Conservation (phyloP, 1,140 invertebrate species). For the Drosophila aff. region DNA sequence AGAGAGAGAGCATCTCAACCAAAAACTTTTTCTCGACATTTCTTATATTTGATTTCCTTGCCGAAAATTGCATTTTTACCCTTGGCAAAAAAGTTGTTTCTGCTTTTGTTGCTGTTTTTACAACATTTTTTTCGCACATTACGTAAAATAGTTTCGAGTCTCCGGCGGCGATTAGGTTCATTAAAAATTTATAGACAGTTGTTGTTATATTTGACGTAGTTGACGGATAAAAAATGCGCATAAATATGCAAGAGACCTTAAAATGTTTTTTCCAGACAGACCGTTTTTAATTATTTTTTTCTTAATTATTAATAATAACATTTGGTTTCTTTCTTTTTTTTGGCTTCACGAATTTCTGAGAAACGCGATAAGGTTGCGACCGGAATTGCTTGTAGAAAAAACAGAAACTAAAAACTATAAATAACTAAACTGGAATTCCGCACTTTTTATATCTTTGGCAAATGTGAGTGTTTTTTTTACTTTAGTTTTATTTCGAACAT, state of each 20-base stretch:
- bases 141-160: conserved; percentile 47
- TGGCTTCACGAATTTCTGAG: conserved; percentile 32
- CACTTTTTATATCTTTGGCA: conserved; percentile 17
- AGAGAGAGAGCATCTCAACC: conserved; percentile 21
- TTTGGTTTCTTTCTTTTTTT: conserved; percentile 13
- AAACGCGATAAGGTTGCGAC: conserved; percentile 58
- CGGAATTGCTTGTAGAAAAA: conserved; percentile 56
- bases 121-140: conserved; percentile 49
- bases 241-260: conserved; percentile 36
- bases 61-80: conserved; percentile 36
- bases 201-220: conserved; percentile 43
- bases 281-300: conserved; percentile 30
- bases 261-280: conserved; percentile 53
- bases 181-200: conserved; percentile 45
- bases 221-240: conserved; percentile 42
- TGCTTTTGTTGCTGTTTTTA: conserved; percentile 27
- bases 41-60: conserved; percentile 39
- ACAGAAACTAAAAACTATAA: conserved; percentile 35
- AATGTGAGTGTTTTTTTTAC: conserved; percentile 5
- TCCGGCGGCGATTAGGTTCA: conserved; percentile 19
- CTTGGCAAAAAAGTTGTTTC: conserved; percentile 33
- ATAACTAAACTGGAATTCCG: conserved; percentile 48
- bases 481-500: conserved; percentile 29
- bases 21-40: conserved; percentile 56
- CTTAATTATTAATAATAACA: conserved; percentile 5